Evolutionary conservation across 2,888 invertebrate species (phyloP).

Genomic region (Ophion ellenae): DNA sequence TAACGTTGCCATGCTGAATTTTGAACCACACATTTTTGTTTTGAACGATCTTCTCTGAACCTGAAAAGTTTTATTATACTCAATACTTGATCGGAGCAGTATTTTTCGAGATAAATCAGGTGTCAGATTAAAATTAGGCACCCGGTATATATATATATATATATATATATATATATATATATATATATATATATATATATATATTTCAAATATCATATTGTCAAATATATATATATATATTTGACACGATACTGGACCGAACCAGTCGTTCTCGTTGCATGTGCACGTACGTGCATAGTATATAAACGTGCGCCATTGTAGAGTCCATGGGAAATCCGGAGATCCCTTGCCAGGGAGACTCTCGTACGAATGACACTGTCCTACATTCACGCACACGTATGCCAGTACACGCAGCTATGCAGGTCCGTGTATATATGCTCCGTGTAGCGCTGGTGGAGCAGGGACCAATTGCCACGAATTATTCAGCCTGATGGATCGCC

Average conservation of each 20-base stretch:
- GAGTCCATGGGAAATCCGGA: conserved; percentile 41
- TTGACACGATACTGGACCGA: background rate
- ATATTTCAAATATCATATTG: no score
- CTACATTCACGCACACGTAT: background rate
- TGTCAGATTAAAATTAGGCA: no score
- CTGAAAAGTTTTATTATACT: no score
- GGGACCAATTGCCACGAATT: conserved; percentile 46
- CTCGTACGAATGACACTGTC: background rate
- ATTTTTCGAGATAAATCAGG: no score
- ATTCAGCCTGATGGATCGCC: conserved; percentile 62
- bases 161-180: no score
- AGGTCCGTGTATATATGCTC: background rate
- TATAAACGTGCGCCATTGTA: conserved; percentile 40
- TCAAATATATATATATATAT: no score
- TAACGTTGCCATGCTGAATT: no score
- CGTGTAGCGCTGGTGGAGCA: conserved; percentile 6
- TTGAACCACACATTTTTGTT: no score
- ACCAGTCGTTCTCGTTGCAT: conserved; percentile 30
- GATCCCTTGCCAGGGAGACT: conserved; percentile 30
- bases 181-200: no score
- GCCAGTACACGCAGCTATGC: background rate
- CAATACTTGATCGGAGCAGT: no score
- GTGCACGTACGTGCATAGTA: conserved; percentile 27
- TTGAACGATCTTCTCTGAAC: no score
- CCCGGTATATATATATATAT: no score